A percentile compares a stretch with the other conserved stretches of the same genome.
Conservation (phyloP, 2,888 invertebrate species). For the Steinernema hermaphroditum region DNA sequence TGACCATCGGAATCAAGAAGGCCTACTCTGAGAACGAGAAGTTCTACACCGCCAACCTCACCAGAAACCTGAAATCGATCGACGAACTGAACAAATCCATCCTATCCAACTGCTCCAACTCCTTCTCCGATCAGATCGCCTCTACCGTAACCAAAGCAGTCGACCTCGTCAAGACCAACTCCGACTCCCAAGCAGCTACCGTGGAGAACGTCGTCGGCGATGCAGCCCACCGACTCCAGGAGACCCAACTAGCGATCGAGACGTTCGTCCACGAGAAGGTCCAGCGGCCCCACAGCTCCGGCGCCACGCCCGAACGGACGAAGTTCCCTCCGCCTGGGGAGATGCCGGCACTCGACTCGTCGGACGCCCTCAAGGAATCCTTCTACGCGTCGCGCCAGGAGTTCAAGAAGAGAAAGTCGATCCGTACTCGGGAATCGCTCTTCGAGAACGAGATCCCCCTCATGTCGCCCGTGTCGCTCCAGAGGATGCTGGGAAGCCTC, state of each 20-base stretch:
- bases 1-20: not conserved
- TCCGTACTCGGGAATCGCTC: conserved; percentile 31
- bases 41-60: not conserved
- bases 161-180: not conserved
- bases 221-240: conserved; percentile 1
- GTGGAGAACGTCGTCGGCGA: not conserved
- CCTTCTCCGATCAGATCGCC: not conserved
- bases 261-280: conserved; percentile 39
- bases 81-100: not conserved
- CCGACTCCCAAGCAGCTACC: not conserved
- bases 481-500: conserved; percentile 19
- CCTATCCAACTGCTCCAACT: not conserved
- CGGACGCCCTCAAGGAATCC: not conserved
- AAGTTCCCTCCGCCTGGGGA: not conserved
- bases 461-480: conserved; percentile 32
- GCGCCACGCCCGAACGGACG: conserved; percentile 29
- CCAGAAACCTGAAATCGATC: not conserved
- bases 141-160: not conserved
- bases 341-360: not conserved
- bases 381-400: conserved; percentile 6
- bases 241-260: conserved; percentile 38
- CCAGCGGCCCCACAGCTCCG: conserved; percentile 32
- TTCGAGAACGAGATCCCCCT: conserved; percentile 29
- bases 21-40: not conserved
- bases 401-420: conserved; percentile 7